Base-by-base conservation (phyloP, 2,113 vertebrate genomes). In the Pleuronectes platessa region DNA sequence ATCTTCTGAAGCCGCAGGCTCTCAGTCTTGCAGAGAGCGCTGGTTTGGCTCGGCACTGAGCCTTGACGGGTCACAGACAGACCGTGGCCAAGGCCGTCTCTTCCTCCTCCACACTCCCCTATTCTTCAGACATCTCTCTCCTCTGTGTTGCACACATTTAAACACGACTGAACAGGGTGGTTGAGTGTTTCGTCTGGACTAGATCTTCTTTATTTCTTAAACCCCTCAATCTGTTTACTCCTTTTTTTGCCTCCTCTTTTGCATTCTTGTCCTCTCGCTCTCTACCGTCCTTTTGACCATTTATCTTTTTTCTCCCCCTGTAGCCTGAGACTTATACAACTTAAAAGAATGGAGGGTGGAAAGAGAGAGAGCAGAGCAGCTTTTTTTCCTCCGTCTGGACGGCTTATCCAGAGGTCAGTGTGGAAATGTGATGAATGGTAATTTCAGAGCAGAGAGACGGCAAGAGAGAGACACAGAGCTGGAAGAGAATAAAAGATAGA, bases 341-440 rank as follows among this genome's bases (percentile, higher is more conserved):
- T 74, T 15, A 31, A 68, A 71, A 27, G 20, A 37, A 62, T 24
- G 35, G 59, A 51, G 69, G 65, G 60, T n/a, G 67, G 56, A 55
- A 66, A 53, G 47, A 61, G 35, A 61, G 42, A 47, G 31, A 54
- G 2, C 10, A 74, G 45, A 54, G 2, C 10, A 31, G 21, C 35
- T 49, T 35, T 80, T 60, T 27, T 58, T 42, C 45, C 47, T 68
- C 53, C 20, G 76, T 35, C 77, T 68, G 78, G 71, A 86, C 86
- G 70, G 61, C 75, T 71, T 82, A 62, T 79, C 64, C 85, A 83
- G 84, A 86, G 79, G 81, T 88, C 76, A 82, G 83, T 18, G 68
- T 80, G 77, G 81, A 67, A 65, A 83, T 81, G 76, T 86, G 82
- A 84, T 83, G 71, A 86, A 92, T 76, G 70, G 78, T 92, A 82